Evolutionary conservation across 2,113 vertebrate genomes (phyloP).

Genomic region (Brachirus orientalis): DNA sequence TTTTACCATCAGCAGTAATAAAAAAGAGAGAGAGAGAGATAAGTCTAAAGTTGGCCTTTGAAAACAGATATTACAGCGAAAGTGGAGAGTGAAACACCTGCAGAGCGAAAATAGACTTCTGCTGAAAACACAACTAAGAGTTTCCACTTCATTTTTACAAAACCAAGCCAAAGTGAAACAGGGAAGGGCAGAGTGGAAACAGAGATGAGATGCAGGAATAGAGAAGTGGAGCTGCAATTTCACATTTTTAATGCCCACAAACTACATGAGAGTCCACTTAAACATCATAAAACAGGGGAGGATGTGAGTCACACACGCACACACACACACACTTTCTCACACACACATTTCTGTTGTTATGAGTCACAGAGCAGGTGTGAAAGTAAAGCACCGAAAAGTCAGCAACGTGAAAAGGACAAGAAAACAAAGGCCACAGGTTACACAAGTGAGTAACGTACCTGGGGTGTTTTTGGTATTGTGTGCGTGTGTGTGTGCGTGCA

Average conservation of each 20-base stretch:
- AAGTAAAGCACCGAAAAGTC: conserved; percentile 7
- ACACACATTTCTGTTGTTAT: conserved; percentile 36
- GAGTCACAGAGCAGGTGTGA: conserved; percentile 46
- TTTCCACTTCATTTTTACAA: conserved; percentile 7
- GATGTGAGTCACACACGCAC: conserved; percentile 50
- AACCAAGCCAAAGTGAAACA: background rate
- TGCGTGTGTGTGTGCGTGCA: too few species aligned
- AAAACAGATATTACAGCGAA: background rate
- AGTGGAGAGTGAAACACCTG: conserved; percentile 37
- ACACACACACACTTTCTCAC: conserved; percentile 13
- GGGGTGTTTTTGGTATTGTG: too few species aligned
- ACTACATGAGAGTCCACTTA: conserved; percentile 7
- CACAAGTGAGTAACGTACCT: background rate
- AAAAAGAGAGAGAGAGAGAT: too few species aligned
- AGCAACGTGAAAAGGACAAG: conserved; percentile 4
- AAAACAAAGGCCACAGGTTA: conserved; percentile 14
- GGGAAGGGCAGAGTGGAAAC: background rate
- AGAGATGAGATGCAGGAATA: conserved; percentile 22
- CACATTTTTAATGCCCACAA: background rate
- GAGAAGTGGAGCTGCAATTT: conserved; percentile 33
- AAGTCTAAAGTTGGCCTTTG: too few species aligned
- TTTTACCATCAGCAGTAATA: background rate
- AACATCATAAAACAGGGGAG: conserved; percentile 36
- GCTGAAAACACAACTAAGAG: conserved; percentile 22
- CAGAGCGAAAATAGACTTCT: conserved; percentile 10